These are phyloP conservation scores for Apamea anceps DNA, from an alignment of 2,888 invertebrate genomes.

Conservation along the genomic window DNA sequence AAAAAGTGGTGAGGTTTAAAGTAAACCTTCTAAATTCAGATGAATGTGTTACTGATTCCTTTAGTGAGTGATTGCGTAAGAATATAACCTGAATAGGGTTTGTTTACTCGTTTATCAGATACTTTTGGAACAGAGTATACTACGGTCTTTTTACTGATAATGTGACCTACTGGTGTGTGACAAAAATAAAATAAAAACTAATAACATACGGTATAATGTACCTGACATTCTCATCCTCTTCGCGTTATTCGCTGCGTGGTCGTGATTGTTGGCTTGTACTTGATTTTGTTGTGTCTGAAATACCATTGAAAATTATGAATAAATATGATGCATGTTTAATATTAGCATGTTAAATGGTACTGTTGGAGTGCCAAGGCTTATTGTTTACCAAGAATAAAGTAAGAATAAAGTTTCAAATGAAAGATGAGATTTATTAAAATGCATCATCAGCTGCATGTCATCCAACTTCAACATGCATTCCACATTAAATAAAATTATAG, in stretches of 20 bases:
- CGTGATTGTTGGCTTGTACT: slow-evolving; percentile 88
- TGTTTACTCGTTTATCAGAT: neutral
- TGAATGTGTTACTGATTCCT: neutral
- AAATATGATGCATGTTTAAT: neutral
- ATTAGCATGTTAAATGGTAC: neutral
- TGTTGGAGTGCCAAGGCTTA: neutral
- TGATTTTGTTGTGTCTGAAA: slow-evolving; percentile 89
- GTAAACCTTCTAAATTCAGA: neutral
- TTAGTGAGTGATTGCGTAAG: neutral
- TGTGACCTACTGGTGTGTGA: slow-evolving; percentile 15
- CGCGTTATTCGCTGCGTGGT: slow-evolving; percentile 88
- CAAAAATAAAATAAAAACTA: slow-evolving; percentile 56
- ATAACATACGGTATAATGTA: slow-evolving; percentile 66
- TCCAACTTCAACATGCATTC: too few species aligned
- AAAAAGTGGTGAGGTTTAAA: neutral
- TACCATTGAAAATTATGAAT: neutral
- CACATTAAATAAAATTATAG: too few species aligned
- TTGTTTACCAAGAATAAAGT: neutral
- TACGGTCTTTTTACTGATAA: neutral
- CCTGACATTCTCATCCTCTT: slow-evolving; percentile 90
- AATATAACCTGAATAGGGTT: neutral
- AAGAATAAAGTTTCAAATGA: neutral
- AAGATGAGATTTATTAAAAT: too few species aligned
- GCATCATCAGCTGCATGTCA: too few species aligned
- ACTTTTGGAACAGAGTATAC: slow-evolving; percentile 6